A percentile compares a stretch with the other conserved stretches of the same genome.
phyloP scores from a whole-genome alignment of 2,797 vertebrate genomes.

The Muscicapa striata region DNA sequence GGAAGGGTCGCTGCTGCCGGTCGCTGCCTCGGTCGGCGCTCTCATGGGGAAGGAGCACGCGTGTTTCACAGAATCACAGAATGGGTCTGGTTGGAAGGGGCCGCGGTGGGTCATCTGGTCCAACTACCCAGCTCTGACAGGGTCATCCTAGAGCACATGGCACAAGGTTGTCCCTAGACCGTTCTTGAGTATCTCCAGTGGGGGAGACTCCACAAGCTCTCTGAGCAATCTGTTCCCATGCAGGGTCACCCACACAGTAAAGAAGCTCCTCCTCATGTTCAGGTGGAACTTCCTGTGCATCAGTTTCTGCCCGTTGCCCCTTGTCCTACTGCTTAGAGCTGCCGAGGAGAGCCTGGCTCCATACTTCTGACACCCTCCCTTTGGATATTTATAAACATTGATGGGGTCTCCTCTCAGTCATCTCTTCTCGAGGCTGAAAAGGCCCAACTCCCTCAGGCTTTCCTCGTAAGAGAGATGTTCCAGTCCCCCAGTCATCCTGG shows the following conservation, averaged over 20 bases:
- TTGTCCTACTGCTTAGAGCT: not conserved
- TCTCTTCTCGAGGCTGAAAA: not conserved
- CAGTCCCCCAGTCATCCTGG: not conserved
- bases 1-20: too few species aligned
- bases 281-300: not conserved
- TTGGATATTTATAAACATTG: not conserved
- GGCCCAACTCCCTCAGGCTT: not conserved
- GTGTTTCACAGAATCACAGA: not conserved
- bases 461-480: rapidly evolving
- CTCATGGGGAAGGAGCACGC: not conserved
- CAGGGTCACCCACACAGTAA: not conserved
- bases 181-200: not conserved
- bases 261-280: not conserved
- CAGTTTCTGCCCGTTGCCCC: not conserved
- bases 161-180: not conserved
- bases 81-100: not conserved
- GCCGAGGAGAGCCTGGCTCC: not conserved
- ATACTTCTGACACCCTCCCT: not conserved
- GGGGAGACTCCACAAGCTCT: not conserved
- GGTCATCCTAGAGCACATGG: not conserved
- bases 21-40: not conserved
- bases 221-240: not conserved
- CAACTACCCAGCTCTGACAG: not conserved
- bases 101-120: not conserved
- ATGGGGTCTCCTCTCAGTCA: not conserved